These are phyloP conservation scores for Lagorchestes hirsutus DNA, from an alignment of 2,797 vertebrate genomes.

Conservation along the genomic window DNA sequence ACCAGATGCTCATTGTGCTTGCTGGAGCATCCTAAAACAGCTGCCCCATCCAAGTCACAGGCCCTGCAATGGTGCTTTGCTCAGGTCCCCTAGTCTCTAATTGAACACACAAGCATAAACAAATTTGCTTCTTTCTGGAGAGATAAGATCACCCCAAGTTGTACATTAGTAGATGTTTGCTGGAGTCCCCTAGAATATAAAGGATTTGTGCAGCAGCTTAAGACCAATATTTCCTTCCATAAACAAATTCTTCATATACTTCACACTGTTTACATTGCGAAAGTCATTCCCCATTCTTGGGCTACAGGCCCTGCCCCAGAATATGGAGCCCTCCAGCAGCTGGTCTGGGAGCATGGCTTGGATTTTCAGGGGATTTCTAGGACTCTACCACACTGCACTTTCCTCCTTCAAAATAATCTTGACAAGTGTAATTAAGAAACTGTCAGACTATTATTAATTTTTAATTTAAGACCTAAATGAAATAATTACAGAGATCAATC, in stretches of 20 bases:
- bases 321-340: conserved; percentile 2
- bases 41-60: conserved; percentile 70
- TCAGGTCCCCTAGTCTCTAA: conserved; percentile 79
- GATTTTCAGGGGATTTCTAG: conserved; percentile 66
- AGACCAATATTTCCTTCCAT: conserved; percentile 81
- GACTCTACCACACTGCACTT: conserved; percentile 75
- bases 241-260: conserved; percentile 83
- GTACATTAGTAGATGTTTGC: conserved; percentile 82
- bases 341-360: conserved; percentile 76
- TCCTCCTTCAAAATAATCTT: conserved; percentile 88
- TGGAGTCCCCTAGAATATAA: conserved; percentile 73
- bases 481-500: conserved; percentile 90
- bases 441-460: conserved; percentile 89
- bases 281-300: conserved; percentile 78
- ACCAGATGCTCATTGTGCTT: conserved; percentile 57
- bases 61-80: conserved; percentile 63
- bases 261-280: conserved; percentile 81
- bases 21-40: conserved; percentile 73
- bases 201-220: conserved; percentile 80
- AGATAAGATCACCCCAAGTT: conserved; percentile 80
- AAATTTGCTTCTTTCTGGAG: conserved; percentile 81
- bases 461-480: conserved; percentile 89
- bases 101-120: conserved; percentile 83
- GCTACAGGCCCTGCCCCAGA: conserved; percentile 67
- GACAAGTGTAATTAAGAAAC: conserved; percentile 88